Evolutionary conservation across 2,113 vertebrate species (phyloP).

Genomic region (Hyperoodon ampullatus): DNA sequence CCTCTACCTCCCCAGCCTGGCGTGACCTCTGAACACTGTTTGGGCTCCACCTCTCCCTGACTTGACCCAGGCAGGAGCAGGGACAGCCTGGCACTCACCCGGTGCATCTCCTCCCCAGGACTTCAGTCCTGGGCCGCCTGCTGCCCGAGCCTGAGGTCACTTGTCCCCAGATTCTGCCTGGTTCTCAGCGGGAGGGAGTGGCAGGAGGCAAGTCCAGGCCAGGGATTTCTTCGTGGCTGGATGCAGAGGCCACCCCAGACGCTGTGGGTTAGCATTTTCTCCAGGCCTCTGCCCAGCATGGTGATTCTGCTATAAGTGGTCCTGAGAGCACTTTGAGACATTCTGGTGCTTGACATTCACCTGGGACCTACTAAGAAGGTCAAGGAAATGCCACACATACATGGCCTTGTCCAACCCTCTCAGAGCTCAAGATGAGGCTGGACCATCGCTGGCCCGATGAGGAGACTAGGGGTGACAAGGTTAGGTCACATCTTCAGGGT

Average conservation of each 20-base stretch:
- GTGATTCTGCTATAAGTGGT: background rate
- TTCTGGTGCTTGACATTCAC: no score
- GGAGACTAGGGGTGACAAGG: background rate
- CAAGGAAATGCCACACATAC: background rate
- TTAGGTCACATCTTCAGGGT: background rate
- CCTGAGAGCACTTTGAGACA: background rate
- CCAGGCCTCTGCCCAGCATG: no score
- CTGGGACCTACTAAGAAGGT: no score
- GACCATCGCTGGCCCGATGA: fast-evolving
- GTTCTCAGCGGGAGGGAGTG: no score
- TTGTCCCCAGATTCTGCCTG: background rate
- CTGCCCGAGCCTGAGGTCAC: background rate
- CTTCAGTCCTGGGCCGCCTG: background rate
- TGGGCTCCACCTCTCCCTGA: background rate
- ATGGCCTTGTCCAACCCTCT: fast-evolving
- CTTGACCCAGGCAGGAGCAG: background rate
- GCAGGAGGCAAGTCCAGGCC: background rate
- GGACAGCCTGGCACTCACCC: no score
- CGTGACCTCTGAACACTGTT: background rate
- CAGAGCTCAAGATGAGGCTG: background rate
- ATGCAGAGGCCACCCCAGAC: background rate
- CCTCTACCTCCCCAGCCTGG: background rate
- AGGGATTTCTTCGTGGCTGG: no score
- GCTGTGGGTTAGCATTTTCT: background rate
- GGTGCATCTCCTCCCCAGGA: background rate